A percentile compares a stretch with the other conserved stretches of the same genome.
These are phyloP conservation scores for Babyrousa celebensis DNA, from an alignment of 2,797 vertebrate genomes.

Conservation along the genomic window DNA sequence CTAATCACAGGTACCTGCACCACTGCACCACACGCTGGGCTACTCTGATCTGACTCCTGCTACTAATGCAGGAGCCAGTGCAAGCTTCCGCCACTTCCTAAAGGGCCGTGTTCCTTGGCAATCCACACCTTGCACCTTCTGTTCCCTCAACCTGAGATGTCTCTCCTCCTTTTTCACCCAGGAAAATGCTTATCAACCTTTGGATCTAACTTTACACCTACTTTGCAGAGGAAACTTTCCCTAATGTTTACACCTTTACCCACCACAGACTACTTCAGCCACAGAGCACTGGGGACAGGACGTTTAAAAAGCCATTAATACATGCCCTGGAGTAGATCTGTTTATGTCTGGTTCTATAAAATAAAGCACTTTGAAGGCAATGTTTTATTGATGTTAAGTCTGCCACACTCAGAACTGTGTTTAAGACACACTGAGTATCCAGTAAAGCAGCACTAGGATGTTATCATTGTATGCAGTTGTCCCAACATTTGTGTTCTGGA, in stretches of 20 bases:
- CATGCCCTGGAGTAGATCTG: neutral
- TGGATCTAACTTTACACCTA: neutral
- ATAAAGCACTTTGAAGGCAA: neutral
- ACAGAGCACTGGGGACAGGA: neutral
- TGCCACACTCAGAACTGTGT: neutral
- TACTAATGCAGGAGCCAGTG: neutral
- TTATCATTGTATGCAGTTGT: neutral
- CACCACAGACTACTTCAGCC: neutral
- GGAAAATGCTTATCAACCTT: neutral
- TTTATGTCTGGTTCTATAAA: neutral
- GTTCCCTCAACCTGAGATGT: neutral
- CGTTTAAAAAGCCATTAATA: neutral
- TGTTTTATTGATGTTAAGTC: neutral
- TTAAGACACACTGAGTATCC: neutral
- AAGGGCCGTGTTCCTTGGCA: neutral
- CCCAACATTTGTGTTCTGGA: neutral
- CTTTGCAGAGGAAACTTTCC: neutral
- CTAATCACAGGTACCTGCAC: neutral
- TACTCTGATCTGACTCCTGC: neutral
- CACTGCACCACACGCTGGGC: neutral
- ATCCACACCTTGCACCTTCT: neutral
- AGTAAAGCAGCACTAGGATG: neutral
- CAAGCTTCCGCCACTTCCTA: neutral
- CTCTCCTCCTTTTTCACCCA: neutral
- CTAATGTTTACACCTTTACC: neutral